Evolutionary conservation across 2,797 vertebrate genomes (phyloP).

Genomic region (Brachyalestes nurse): DNA sequence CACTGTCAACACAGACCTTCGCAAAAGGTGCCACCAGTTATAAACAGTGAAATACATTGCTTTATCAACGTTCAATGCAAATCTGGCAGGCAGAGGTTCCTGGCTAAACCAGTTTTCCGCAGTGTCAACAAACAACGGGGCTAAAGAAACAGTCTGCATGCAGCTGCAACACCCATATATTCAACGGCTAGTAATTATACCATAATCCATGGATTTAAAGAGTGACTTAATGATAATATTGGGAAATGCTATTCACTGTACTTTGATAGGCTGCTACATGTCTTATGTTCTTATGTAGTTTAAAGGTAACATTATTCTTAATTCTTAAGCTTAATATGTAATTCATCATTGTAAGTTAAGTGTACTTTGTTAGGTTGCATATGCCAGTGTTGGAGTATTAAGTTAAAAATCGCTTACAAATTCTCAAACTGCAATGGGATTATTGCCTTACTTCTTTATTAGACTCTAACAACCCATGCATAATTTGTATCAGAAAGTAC

Average conservation of each 20-base stretch:
- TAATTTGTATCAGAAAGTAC: too few species aligned
- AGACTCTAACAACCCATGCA: too few species aligned
- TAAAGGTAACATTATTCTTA: background rate
- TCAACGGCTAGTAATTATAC: background rate
- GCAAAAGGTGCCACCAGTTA: conserved; percentile 10
- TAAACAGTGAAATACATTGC: conserved; percentile 16
- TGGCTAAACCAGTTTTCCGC: conserved; percentile 52
- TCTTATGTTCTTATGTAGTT: background rate
- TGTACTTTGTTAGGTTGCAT: too few species aligned
- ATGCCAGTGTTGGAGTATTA: too few species aligned
- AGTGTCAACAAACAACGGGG: conserved; percentile 29
- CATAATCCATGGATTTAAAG: conserved; percentile 4
- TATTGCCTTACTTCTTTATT: too few species aligned
- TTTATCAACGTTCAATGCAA: conserved; percentile 40
- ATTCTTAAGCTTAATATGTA: background rate
- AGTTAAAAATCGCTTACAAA: too few species aligned
- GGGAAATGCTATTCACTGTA: conserved; percentile 2
- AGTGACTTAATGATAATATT: conserved; percentile 1
- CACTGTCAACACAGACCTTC: background rate
- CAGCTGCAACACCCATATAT: background rate
- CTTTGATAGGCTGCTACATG: background rate
- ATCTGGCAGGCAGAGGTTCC: conserved; percentile 16
- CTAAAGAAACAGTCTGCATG: conserved; percentile 2
- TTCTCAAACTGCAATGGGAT: too few species aligned
- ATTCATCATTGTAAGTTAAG: background rate